Evolutionary conservation across 2,888 invertebrate genomes (phyloP), one percentile per base, ranked within the genome.

Genomic region (Microchrysa polita): DNA sequence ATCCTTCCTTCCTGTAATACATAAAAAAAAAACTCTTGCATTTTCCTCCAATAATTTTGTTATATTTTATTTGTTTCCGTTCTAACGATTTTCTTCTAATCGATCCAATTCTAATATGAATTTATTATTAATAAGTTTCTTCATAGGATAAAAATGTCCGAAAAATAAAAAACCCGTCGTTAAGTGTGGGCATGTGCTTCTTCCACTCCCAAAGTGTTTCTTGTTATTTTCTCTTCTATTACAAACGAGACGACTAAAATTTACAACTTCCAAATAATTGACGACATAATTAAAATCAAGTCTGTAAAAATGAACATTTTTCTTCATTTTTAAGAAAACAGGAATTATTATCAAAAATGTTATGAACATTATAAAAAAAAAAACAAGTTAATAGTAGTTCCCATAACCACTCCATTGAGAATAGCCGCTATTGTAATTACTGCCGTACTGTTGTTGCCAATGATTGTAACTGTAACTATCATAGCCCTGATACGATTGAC

Each of bases 331-430:
- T 27, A 61, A 48, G 27, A 52, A 52, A 67, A 67, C 52, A 53
- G n/a, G 27, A 53, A 67, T 16, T 61, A 16, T 10, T 42, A 59
- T 20, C 59, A 44, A 72, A 44, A 59, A 65, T 59, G 63, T 34
- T 34, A 34, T 48, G 48, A 48, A 48, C 12, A 48, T n/a, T n/a
- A 10, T 72, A 40, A 55, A 59, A 53, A 60, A 4, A 67, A 73
- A 69, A 53, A n/a, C n/a, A n/a, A n/a, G n/a, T 74, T 76, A 78
- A 65, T 78, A 78, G 65, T 78, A 84, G 74, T 82, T 84, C 23
- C 83, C 81, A 75, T 89, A 89, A 53, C 88, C 87, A 67, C 88
- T 87, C 89, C 89, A 89, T 77, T 89, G 89, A 75, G 87, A 87
- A 77, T 89, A 88, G 42, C 86, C 84, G 14, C 85, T 86, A 71